phyloP scores from a whole-genome alignment of 1,140 invertebrate genomes.

The Bombus picipes region DNA sequence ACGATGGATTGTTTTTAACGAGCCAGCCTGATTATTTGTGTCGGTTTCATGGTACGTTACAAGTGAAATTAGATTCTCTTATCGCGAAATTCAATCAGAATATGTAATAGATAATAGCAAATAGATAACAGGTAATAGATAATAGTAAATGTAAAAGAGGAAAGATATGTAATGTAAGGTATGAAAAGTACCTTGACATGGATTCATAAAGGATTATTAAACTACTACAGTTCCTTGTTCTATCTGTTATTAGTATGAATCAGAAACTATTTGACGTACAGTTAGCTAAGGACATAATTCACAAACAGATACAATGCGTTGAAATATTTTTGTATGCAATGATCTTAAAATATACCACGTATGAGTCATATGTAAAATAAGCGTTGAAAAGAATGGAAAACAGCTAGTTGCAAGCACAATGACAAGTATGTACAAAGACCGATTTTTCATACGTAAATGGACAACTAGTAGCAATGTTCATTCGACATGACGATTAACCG shows the following conservation, averaged over 20 bases:
- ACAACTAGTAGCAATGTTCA: neutral
- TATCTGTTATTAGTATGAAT: neutral
- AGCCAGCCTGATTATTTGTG: neutral
- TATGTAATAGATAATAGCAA: neutral
- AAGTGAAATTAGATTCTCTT: neutral
- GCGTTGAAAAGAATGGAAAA: neutral
- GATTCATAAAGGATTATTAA: neutral
- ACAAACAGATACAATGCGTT: neutral
- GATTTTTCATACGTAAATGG: neutral
- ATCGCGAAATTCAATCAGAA: neutral
- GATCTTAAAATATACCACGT: neutral
- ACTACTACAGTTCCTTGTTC: neutral
- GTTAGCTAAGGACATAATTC: too few species aligned
- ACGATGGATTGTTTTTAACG: neutral
- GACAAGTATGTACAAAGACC: neutral
- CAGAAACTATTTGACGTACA: neutral
- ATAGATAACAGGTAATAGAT: too few species aligned
- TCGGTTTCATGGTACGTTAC: neutral
- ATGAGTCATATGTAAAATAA: neutral
- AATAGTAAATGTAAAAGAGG: neutral
- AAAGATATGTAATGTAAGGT: neutral
- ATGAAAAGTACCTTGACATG: neutral
- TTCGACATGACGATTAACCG: neutral
- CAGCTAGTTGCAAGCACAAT: accelerated
- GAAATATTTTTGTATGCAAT: neutral